Percentiles rank a stretch among this genome's conserved stretches.
phyloP scores from a whole-genome alignment of 2,888 invertebrate species.

The Arenicola marina region DNA sequence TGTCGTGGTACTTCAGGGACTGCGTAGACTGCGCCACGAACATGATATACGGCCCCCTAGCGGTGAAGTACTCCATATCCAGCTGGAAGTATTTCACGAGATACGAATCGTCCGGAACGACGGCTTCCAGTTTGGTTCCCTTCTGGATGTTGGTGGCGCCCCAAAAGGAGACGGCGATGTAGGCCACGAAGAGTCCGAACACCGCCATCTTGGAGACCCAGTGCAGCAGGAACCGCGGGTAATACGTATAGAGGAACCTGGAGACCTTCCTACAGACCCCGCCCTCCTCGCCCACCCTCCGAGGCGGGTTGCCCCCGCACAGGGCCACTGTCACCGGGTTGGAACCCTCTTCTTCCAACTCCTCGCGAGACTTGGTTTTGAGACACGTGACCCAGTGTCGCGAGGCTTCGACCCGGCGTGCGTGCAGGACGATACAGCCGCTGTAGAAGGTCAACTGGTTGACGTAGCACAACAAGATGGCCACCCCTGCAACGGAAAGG shows the following conservation, averaged over 20 bases:
- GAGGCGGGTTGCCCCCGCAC: constrained; percentile 23
- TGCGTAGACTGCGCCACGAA: constrained; percentile 13
- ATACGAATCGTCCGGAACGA: constrained; percentile 33
- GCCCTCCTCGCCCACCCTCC: constrained; percentile 23
- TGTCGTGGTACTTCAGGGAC: constrained; percentile 14
- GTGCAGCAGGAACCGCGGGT: constrained; percentile 26
- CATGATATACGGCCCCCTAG: constrained; percentile 29
- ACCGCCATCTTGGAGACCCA: constrained; percentile 20
- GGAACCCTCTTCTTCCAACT: constrained; percentile 24
- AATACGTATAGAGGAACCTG: constrained; percentile 12
- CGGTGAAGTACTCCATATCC: constrained; percentile 24
- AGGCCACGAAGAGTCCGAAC: constrained; percentile 25
- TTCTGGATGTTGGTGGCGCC: constrained; percentile 29
- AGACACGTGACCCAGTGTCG: constrained; percentile 38
- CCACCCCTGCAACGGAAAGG: constrained; percentile 40
- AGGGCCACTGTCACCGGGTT: constrained; percentile 3
- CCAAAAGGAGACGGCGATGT: constrained; percentile 29
- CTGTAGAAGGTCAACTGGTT: constrained; percentile 48
- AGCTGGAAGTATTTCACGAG: constrained; percentile 20
- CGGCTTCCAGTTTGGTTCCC: constrained; percentile 29
- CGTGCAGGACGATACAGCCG: constrained; percentile 47
- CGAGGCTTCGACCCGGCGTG: constrained; percentile 35
- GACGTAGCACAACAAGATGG: constrained; percentile 48
- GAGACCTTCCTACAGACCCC: constrained; percentile 22
- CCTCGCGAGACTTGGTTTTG: constrained; percentile 25